Evolutionary conservation across 2,797 vertebrate genomes (phyloP), one percentile per base, ranked within the genome.

Genomic region (Fratercula arctica): DNA sequence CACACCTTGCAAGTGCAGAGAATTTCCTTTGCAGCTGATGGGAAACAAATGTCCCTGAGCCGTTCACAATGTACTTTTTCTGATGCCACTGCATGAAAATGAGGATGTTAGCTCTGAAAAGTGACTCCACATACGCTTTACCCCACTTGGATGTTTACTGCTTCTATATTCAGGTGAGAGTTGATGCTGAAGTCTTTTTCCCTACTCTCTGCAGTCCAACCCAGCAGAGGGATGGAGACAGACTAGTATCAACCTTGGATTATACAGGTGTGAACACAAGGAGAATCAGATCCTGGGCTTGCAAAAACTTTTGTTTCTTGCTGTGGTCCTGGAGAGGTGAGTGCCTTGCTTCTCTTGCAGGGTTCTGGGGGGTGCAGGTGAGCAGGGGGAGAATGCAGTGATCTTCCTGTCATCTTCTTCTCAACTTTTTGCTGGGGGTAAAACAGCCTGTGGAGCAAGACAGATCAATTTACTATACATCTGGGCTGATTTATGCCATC

Each of bases 11-110:
- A 53, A 90, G 56, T 4, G 2, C 77, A 89, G 67, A 57, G 75
- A 51, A 85, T 83, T 87, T 96, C 81, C 67, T 89, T 57, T 83
- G 56, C 63, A 89, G 37, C 59, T 89, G 79, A 74, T 77, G 81
- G 57, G 72, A 95, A 97, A 85, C 87, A 94, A 93, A 95, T 68
- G 61, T 85, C 72, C 56, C 64, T 0, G 0, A 29, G 45, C 74
- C 10, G 68, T 31, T n/a, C 28, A 48, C n/a, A 46, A 21, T 18
- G 31, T 33, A n/a, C 19, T 83, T 92, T 54, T 90, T 70, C 86
- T 89, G 61, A 80, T 72, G 60, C 60, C 66, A 37, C 37, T 80
- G 20, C 60, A 67, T 67, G 78, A 87, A 87, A 83, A 94, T 33
- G 60, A 68, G 37, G 28, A 67, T 87, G 54, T 53, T 67, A 33